These are phyloP conservation scores for Boulengeromyrus knoepffleri DNA, from an alignment of 2,113 vertebrate genomes.

Conservation along the genomic window DNA sequence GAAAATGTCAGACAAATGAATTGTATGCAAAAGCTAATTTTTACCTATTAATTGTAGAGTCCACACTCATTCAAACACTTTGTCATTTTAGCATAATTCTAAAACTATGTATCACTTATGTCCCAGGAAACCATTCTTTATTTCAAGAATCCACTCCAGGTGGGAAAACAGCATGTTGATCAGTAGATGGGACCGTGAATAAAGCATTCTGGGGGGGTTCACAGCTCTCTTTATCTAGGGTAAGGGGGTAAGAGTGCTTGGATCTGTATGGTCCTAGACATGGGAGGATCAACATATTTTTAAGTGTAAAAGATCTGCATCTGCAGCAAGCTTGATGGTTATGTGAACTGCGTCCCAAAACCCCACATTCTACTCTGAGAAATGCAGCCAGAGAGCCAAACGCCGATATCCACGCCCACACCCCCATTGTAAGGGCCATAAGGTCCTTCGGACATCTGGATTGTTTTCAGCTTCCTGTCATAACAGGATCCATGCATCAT, in stretches of 20 bases:
- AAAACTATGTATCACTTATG: not conserved
- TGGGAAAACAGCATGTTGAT: not conserved
- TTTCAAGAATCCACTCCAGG: not conserved
- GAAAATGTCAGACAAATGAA: not conserved
- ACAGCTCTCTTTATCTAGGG: not conserved
- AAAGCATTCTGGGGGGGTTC: not conserved
- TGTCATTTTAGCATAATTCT: not conserved
- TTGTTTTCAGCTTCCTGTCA: not conserved
- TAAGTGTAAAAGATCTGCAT: not conserved
- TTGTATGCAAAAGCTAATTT: not conserved
- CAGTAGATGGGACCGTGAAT: not conserved
- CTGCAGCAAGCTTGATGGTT: not conserved
- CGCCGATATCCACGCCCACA: not conserved
- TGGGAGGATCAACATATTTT: not conserved
- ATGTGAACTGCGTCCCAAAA: not conserved
- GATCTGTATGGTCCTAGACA: not conserved
- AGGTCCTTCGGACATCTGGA: not conserved
- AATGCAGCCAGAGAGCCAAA: not conserved
- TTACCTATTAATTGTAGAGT: not conserved
- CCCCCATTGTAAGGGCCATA: not conserved
- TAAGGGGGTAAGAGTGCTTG: not conserved
- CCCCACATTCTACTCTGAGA: not conserved
- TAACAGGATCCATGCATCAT: not conserved
- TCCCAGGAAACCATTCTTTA: not conserved
- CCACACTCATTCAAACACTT: not conserved